Evolutionary conservation across 2,888 invertebrate species (phyloP), one percentile per base, ranked within the genome.

Genomic region (Herminia tarsipennalis): DNA sequence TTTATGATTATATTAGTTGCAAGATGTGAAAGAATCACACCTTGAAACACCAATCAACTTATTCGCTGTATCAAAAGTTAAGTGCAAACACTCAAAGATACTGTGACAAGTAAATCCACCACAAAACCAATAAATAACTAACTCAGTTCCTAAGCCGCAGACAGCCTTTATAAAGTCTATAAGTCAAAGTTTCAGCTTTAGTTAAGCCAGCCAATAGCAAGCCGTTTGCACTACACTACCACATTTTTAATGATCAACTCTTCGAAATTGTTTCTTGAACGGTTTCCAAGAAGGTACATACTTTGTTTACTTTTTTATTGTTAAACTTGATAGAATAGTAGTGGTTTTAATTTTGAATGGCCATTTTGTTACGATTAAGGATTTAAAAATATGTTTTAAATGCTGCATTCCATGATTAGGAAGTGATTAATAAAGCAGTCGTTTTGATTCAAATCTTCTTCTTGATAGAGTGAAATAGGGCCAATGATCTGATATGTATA

Each of bases 241-340:
- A 69, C 68, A 77, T 75, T 73, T 78, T 76, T 78, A 78, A 76
- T 76, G 76, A 74, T 52, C 33, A 50, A 54, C 50, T 52, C 55
- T 49, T 54, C 24, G 39, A 47, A 69, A 69, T 69, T 71, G 71
- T 62, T 69, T 71, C 49, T 48, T 56, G 57, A 70, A 64, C 55
- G 59, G 2, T 34, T 70, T 63, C 32, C 16, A 30, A 54, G 28
- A n/a, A n/a, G n/a, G n/a, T n/a, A n/a, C n/a, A n/a, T 48, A 40
- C 34, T 53, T 43, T 17, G 14, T 28, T 16, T 39, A 3, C 5
- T 17, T 16, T 21, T 47, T 36, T 53, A 22, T 20, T 25, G 12
- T 14, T 9, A 36, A 36, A 33, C 20, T 34, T 34, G 1, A n/a
- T 14, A 10, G 5, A 14, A 8, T 17, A 14, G 17, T 0, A 5